phyloP scores from a whole-genome alignment of 2,888 invertebrate species.

The Rutpela maculata region DNA sequence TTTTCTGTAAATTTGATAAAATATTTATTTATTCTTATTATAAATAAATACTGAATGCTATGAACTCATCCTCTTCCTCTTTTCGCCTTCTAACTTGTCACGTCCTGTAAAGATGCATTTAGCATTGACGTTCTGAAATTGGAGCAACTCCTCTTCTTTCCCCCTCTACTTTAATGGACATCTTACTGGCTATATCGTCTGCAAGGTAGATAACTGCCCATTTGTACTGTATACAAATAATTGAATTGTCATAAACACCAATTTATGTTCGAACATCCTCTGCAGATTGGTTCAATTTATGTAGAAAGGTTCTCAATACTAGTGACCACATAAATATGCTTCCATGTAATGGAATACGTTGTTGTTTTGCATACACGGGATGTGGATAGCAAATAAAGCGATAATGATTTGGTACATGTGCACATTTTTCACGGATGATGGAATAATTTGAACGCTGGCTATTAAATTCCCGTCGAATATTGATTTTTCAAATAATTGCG shows the following conservation, averaged over 20 bases:
- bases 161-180: neutral
- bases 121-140: neutral
- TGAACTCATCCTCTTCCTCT: too few relatives aligned
- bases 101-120: neutral
- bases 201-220: slow-evolving; percentile 12
- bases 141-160: neutral
- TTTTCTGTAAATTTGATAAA: too few relatives aligned
- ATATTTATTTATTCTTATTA: too few relatives aligned
- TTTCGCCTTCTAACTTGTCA: neutral
- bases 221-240: slow-evolving; percentile 16
- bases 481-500: neutral
- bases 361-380: slow-evolving; percentile 11
- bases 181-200: neutral
- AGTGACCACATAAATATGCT: slow-evolving; percentile 25
- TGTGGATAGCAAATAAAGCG: slow-evolving; percentile 6
- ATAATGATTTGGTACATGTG: slow-evolving; percentile 22
- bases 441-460: neutral
- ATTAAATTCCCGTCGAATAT: slow-evolving; percentile 5
- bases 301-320: slow-evolving; percentile 13
- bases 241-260: slow-evolving; percentile 39
- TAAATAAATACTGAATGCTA: too few relatives aligned
- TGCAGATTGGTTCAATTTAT: slow-evolving; percentile 18
- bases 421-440: slow-evolving; percentile 15
- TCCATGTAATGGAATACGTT: slow-evolving; percentile 14
- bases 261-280: slow-evolving; percentile 28